These are phyloP conservation scores for Cyclura pinguis DNA, from an alignment of 2,797 vertebrate species.

Conservation along the genomic window DNA sequence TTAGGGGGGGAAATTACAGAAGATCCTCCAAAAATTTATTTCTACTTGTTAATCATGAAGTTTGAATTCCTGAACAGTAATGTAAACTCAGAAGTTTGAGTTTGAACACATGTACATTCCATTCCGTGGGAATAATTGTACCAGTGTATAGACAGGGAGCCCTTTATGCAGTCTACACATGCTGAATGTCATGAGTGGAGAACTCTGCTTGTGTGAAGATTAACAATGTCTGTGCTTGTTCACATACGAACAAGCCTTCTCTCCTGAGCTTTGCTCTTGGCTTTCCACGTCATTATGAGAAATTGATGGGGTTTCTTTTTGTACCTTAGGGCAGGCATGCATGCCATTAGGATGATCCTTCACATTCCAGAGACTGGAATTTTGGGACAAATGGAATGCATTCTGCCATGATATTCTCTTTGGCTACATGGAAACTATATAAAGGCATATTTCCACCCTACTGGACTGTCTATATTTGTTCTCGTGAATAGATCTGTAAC, in stretches of 20 bases:
- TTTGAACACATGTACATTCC: too few relatives aligned
- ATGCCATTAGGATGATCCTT: neutral
- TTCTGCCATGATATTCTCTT: neutral
- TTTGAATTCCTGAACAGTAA: too few relatives aligned
- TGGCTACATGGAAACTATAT: neutral
- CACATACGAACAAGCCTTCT: neutral
- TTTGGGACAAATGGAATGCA: neutral
- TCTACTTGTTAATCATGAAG: too few relatives aligned
- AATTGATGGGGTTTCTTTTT: neutral
- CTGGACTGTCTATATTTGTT: neutral
- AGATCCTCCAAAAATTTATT: too few relatives aligned
- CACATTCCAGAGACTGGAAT: neutral
- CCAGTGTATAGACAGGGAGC: too few relatives aligned
- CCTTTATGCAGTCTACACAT: too few relatives aligned
- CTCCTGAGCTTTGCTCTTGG: neutral
- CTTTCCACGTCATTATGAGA: constrained; percentile 4
- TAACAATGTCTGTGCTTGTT: too few relatives aligned
- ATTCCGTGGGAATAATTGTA: too few relatives aligned
- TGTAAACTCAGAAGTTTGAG: too few relatives aligned
- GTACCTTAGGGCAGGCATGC: neutral
- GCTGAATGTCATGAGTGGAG: too few relatives aligned
- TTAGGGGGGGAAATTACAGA: too few relatives aligned
- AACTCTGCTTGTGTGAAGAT: too few relatives aligned
- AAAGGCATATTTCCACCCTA: neutral
- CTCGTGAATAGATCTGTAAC: neutral